Conservation (phyloP, 2,888 invertebrate species). For the Deilephila elpenor region DNA sequence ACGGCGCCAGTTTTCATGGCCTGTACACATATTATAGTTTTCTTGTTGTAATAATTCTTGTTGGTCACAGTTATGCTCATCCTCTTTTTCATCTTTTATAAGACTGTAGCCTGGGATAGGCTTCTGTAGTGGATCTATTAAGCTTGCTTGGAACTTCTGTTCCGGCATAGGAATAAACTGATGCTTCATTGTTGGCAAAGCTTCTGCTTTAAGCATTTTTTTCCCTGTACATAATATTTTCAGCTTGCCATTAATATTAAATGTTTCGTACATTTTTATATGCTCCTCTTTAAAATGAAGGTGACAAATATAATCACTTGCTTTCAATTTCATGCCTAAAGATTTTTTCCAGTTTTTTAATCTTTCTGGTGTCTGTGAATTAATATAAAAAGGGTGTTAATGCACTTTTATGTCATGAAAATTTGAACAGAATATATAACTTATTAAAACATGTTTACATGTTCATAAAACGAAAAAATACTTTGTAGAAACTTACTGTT, state of each 20-base stretch:
- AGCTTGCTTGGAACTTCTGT: background rate
- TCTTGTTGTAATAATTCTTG: background rate
- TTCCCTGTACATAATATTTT: constrained; percentile 25
- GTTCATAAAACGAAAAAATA: background rate
- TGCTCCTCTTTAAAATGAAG: constrained; percentile 37
- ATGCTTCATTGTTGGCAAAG: constrained; percentile 34
- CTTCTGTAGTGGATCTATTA: background rate
- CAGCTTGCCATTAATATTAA: constrained; percentile 21
- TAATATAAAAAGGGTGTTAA: background rate
- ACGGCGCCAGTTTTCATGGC: no score
- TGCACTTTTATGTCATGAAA: no score
- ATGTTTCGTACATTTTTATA: constrained; percentile 35
- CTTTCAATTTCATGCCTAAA: constrained; percentile 33
- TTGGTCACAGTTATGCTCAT: background rate
- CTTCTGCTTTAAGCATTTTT: constrained; percentile 31
- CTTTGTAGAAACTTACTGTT: background rate
- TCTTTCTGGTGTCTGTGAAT: background rate
- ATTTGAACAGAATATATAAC: no score
- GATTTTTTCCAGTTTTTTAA: background rate
- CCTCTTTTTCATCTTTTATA: background rate
- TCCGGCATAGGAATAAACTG: constrained; percentile 24
- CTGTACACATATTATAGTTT: background rate
- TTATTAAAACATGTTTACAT: background rate
- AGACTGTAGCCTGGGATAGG: background rate
- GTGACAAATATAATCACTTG: constrained; percentile 36